Evolutionary conservation across 1,140 invertebrate species (phyloP), one percentile per base, ranked within the genome.

Genomic region (Apis florea): DNA sequence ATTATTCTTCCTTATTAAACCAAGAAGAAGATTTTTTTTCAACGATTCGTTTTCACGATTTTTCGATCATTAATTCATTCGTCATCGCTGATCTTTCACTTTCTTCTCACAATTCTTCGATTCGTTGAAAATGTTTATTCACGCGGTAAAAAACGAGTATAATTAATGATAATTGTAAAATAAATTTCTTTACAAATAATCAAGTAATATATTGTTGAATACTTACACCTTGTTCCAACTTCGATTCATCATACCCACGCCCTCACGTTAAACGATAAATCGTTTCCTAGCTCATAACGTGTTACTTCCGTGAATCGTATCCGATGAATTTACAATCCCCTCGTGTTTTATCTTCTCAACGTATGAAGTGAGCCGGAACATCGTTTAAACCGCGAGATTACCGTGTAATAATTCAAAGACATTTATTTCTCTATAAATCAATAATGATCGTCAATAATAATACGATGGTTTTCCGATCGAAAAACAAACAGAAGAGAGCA

Each of bases 321-420:
- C 2, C 2, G 53, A 56, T 6, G 11, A 40, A n/a, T 72, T 72
- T 58, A 58, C 13, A 11, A 31, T 12, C 19, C 17, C 19, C 19
- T n/a, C 15, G 10, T 15, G 24, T 15, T 67, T n/a, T 40, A 47
- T 40, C 64, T 13, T 15, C 64, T 13, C 40, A 8, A 8, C n/a
- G 17, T 19, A 11, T 4, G 47, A 31, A 13, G 17, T 15, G 40
- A 53, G 49, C 21, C 31, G 13, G 24, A 76, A 53, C 61, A 26
- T 40, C 63, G 51, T 56, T 40, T 21, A n/a, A 11, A 47, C 21
- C 13, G 21, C 26, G 15, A 53, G 68, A 72, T 72, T 53, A 72
- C 49, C 9, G 26, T 1, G 68, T 26, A 71, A 64, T 79, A 79
- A 79, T 72, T 72, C 77, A 72, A 63, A 79, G 24, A 11, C 47